Percentiles rank a stretch among this genome's conserved stretches.
phyloP scores from a whole-genome alignment of 2,113 vertebrate species.

The human region GRCh38 chr1:62478501-62479000 shows the following conservation, averaged over 20 bases:
- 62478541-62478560: no score
- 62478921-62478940: neutral
- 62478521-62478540: no score
- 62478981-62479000: neutral
- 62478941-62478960: neutral
- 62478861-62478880: constrained; percentile 60
- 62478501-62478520: no score
- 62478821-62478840: constrained; percentile 53
- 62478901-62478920: constrained; percentile 46
- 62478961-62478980: neutral
- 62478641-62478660: no score
- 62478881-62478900: constrained; percentile 72
- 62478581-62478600: no score
- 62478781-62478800: constrained; percentile 49
- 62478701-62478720: constrained; percentile 40
- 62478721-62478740: constrained; percentile 55
- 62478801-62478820: constrained; percentile 58
- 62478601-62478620: no score
- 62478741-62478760: constrained; percentile 42
- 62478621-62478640: no score
- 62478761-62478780: constrained; percentile 46
- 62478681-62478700: no score
- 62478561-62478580: no score
- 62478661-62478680: no score
- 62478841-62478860: constrained; percentile 69